Evolutionary conservation across 2,113 vertebrate genomes (phyloP).

Genomic region (Mugil cephalus): DNA sequence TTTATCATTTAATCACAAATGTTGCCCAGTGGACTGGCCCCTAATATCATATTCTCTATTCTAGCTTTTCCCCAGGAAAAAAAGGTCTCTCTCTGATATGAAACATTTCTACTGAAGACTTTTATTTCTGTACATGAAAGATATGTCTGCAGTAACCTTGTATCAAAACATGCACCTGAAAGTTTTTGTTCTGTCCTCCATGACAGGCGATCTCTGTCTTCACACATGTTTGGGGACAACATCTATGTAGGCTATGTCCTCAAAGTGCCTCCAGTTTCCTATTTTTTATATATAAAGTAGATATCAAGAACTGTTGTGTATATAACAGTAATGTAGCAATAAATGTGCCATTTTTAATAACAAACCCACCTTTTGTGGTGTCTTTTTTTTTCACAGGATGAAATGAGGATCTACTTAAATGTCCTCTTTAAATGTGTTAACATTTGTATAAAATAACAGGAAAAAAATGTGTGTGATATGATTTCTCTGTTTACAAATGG

Average conservation of each 20-base stretch:
- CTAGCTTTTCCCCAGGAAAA: constrained; percentile 26
- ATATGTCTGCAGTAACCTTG: constrained; percentile 49
- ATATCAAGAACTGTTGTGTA: constrained; percentile 93
- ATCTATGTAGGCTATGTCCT: constrained; percentile 85
- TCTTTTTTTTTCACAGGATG: constrained; percentile 64
- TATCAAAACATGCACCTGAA: constrained; percentile 54
- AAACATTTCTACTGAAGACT: constrained; percentile 51
- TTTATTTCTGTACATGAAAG: constrained; percentile 53
- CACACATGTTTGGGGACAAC: constrained; percentile 81
- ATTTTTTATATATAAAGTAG: constrained; percentile 90
- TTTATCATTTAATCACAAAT: constrained; percentile 64
- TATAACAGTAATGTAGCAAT: constrained; percentile 96
- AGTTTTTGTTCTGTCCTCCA: constrained; percentile 55
- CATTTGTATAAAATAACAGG: too few species aligned
- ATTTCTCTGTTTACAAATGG: too few species aligned
- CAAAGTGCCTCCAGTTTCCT: constrained; percentile 91
- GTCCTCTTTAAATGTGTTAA: too few species aligned
- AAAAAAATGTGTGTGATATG: too few species aligned
- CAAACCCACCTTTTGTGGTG: constrained; percentile 73
- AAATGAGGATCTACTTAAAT: background rate
- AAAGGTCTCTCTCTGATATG: constrained; percentile 44
- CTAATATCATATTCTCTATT: constrained; percentile 43
- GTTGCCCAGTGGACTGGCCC: constrained; percentile 32
- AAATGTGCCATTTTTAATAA: constrained; percentile 95
- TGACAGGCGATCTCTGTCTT: constrained; percentile 70